These are phyloP conservation scores for Ctenochaetus hawaiiensis DNA, from an alignment of 2,797 vertebrate species.

Conservation along the genomic window DNA sequence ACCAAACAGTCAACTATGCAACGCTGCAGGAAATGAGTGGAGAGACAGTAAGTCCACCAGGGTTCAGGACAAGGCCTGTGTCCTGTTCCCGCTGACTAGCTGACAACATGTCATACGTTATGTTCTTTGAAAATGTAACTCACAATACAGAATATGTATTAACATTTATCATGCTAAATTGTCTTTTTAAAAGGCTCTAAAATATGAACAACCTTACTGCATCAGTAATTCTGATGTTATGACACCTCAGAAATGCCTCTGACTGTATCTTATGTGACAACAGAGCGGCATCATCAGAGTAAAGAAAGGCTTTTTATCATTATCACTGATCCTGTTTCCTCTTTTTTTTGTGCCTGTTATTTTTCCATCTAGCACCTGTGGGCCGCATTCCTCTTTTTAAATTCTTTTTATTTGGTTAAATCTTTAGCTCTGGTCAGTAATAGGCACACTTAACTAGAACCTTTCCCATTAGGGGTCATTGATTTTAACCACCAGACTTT, in stretches of 20 bases:
- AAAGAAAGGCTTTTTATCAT: neutral
- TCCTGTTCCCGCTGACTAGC: neutral
- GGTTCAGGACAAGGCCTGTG: neutral
- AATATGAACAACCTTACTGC: neutral
- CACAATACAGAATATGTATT: no score
- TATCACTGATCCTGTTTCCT: neutral
- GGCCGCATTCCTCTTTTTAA: neutral
- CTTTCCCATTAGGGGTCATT: constrained; percentile 32
- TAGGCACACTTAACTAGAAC: constrained; percentile 23
- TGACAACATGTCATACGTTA: no score
- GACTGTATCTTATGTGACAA: neutral
- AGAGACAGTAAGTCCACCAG: neutral
- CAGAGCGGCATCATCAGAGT: neutral
- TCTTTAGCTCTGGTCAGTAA: constrained; percentile 1
- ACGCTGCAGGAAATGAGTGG: neutral
- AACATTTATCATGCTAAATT: no score
- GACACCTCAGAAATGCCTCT: no score
- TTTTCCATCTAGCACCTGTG: neutral
- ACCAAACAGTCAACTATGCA: neutral
- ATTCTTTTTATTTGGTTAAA: neutral
- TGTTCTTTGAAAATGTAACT: no score
- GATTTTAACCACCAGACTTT: constrained; percentile 54
- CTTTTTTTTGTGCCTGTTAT: neutral
- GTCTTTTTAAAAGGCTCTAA: neutral
- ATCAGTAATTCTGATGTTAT: neutral